Percentiles rank a stretch among this genome's conserved stretches.
These are phyloP conservation scores for Bubo blakistoni DNA, from an alignment of 2,113 vertebrate genomes.

Conservation along the genomic window DNA sequence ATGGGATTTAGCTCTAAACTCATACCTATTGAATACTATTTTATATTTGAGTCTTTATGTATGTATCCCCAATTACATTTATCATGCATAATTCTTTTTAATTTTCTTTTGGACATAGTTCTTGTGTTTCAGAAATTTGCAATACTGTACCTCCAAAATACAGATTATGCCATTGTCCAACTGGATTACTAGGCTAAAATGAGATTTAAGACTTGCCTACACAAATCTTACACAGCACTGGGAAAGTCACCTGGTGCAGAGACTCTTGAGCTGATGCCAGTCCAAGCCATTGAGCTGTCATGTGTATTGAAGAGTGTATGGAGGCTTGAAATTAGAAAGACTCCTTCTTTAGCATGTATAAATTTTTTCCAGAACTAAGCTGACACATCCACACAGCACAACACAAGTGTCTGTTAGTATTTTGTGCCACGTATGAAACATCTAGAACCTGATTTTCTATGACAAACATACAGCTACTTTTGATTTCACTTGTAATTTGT, in stretches of 20 bases:
- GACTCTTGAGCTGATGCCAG: neutral
- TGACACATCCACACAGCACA: neutral
- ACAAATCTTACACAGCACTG: neutral
- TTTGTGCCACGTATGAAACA: neutral
- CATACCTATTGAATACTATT: neutral
- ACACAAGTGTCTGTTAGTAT: neutral
- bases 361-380: neutral
- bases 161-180: neutral
- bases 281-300: neutral
- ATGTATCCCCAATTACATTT: neutral
- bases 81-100: neutral
- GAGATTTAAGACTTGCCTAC: neutral
- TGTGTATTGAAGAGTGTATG: neutral
- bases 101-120: neutral
- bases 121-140: neutral
- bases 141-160: neutral
- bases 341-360: neutral
- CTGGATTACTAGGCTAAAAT: neutral
- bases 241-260: neutral
- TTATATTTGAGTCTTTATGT: neutral
- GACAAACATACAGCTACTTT: neutral
- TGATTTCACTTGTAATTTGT: neutral
- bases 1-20: neutral
- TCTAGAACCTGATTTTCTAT: neutral
- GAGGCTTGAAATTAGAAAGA: neutral